Evolutionary conservation across 2,113 vertebrate genomes (phyloP).

Genomic region (Onychostruthus taczanowskii): DNA sequence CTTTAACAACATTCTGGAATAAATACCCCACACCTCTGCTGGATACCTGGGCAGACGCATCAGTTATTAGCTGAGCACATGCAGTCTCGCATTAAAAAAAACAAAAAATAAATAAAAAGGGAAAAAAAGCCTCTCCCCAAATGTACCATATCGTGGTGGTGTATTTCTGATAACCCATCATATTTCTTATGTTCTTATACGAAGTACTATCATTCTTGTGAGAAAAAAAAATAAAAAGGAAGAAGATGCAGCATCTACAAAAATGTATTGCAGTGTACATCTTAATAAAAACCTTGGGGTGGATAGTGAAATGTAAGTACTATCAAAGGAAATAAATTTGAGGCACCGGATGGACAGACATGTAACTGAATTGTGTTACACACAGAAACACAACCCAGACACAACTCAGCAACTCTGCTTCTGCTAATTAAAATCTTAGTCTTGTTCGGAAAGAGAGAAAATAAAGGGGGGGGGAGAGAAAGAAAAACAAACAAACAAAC

Average conservation of each 20-base stretch:
- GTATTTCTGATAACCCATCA: not conserved
- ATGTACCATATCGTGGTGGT: not conserved
- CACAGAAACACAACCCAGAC: not conserved
- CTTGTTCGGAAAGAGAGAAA: not conserved
- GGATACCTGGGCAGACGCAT: not conserved
- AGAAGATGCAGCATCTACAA: not conserved
- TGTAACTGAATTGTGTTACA: not conserved
- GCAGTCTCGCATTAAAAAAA: not conserved
- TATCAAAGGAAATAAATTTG: not conserved
- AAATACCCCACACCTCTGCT: not conserved
- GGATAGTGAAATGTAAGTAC: not conserved
- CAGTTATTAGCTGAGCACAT: not conserved
- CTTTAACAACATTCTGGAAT: not conserved
- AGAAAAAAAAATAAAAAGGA: not conserved
- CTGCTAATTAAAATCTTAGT: slow-evolving; percentile 24
- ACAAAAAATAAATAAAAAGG: too few species aligned
- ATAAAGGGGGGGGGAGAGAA: not conserved
- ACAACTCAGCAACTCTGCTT: not conserved
- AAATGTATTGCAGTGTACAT: not conserved
- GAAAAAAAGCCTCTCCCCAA: not conserved
- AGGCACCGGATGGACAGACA: not conserved
- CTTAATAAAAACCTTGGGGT: not conserved
- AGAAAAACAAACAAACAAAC: not conserved
- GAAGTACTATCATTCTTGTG: not conserved
- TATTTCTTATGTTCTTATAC: not conserved